Conservation (phyloP, 2,888 invertebrate species). For the Hofmannophila pseudospretella region DNA sequence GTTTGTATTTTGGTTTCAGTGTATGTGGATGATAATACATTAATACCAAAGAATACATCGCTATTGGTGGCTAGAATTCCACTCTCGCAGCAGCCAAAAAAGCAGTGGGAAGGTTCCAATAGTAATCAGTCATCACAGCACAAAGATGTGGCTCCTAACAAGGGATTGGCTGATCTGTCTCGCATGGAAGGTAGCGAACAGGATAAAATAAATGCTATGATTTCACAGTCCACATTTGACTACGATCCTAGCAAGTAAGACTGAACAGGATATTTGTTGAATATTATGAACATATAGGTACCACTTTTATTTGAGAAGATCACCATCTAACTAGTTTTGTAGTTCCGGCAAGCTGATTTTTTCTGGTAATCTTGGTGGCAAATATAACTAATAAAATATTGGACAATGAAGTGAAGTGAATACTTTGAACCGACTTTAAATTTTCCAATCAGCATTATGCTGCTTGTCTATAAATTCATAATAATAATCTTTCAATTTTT, state of each 20-base stretch:
- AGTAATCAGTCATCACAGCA: conserved; percentile 62
- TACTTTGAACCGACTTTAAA: too few species aligned
- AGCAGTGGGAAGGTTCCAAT: conserved; percentile 83
- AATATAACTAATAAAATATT: too few species aligned
- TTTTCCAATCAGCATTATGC: too few species aligned
- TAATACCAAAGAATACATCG: conserved; percentile 98
- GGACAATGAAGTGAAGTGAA: too few species aligned
- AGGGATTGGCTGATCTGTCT: conserved; percentile 88
- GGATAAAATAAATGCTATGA: conserved; percentile 98
- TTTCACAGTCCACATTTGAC: conserved; percentile 96
- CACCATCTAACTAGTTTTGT: background rate
- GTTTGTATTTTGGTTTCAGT: too few species aligned
- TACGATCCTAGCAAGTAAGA: conserved; percentile 98
- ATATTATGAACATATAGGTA: too few species aligned
- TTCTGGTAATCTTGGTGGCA: too few species aligned
- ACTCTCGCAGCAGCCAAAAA: conserved; percentile 86
- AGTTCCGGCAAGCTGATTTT: too few species aligned
- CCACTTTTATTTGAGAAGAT: background rate
- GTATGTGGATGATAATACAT: conserved; percentile 91
- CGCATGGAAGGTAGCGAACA: conserved; percentile 96
- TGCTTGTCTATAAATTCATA: too few species aligned
- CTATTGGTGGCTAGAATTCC: conserved; percentile 96
- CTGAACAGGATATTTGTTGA: conserved; percentile 10
- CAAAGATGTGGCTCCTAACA: conserved; percentile 74
- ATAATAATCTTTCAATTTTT: too few species aligned